phyloP scores from a whole-genome alignment of 92 coral and sea anemone species.

The Heliopora coerulea region DNA sequence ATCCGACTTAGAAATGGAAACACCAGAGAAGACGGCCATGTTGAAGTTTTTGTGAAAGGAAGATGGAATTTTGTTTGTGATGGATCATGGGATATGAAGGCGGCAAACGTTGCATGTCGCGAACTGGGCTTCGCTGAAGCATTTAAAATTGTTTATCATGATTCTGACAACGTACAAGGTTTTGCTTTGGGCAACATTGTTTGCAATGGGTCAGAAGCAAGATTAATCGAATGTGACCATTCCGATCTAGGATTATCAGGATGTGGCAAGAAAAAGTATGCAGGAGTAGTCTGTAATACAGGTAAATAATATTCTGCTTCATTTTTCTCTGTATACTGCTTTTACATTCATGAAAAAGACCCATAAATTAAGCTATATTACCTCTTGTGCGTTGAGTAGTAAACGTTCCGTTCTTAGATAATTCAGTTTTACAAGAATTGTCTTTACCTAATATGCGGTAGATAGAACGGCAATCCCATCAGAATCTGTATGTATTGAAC shows the following conservation, averaged over 20 bases:
- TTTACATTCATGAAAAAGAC: too few species aligned
- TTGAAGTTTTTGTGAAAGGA: constrained; percentile 39
- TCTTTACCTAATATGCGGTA: too few species aligned
- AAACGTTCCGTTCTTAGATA: too few species aligned
- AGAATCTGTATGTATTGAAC: too few species aligned
- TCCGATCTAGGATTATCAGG: not conserved
- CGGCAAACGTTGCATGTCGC: constrained; percentile 66
- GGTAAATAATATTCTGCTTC: too few species aligned
- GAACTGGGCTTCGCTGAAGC: constrained; percentile 69
- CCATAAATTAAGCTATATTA: too few species aligned
- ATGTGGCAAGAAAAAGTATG: not conserved
- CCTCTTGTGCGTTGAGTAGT: too few species aligned
- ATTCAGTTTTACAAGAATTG: too few species aligned
- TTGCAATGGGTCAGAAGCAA: not conserved
- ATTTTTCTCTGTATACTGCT: too few species aligned
- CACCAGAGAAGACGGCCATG: too few species aligned
- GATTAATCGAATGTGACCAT: not conserved
- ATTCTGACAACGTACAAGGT: not conserved
- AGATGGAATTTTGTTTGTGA: constrained; percentile 66
- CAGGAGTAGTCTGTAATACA: not conserved
- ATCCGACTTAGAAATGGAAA: too few species aligned
- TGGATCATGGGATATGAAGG: constrained; percentile 57
- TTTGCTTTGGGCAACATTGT: not conserved
- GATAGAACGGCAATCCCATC: too few species aligned
- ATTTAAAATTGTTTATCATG: not conserved